phyloP scores from a whole-genome alignment of 2,113 vertebrate genomes.

The Triplophysa dalaica region DNA sequence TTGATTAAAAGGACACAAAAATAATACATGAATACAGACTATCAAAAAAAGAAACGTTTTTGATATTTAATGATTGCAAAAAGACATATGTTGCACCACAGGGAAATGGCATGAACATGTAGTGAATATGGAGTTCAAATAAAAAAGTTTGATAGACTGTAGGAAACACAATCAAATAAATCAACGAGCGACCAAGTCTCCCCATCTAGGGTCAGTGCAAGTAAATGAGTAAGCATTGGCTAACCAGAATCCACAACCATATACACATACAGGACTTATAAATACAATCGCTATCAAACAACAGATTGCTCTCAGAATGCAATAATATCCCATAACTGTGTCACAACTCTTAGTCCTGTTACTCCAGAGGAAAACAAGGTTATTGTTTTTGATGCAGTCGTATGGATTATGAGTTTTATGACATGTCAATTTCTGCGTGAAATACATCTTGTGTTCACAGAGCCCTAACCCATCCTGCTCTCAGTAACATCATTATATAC shows the following conservation, averaged over 20 bases:
- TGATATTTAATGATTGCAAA: constrained; percentile 32
- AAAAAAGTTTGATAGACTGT: constrained; percentile 1
- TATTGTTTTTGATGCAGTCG: not conserved
- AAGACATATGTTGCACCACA: constrained; percentile 31
- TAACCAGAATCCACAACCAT: not conserved
- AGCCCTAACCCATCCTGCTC: not conserved
- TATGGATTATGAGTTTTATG: not conserved
- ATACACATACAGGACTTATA: constrained; percentile 4
- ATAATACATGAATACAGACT: no score
- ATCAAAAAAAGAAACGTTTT: not conserved
- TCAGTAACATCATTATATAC: constrained; percentile 16
- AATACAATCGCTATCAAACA: constrained; percentile 1
- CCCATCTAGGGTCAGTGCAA: not conserved
- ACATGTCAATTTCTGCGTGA: not conserved
- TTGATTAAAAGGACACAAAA: no score
- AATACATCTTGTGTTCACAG: not conserved
- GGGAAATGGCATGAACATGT: not conserved
- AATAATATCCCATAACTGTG: not conserved
- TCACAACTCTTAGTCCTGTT: not conserved
- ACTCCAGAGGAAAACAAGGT: constrained; percentile 1
- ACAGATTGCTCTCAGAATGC: not conserved
- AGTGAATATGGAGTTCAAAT: constrained; percentile 18
- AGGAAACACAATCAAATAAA: no score
- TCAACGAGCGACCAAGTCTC: no score
- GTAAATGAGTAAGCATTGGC: constrained; percentile 3